phyloP scores from a whole-genome alignment of 2,888 invertebrate species.

The Cotesia congregata region DNA sequence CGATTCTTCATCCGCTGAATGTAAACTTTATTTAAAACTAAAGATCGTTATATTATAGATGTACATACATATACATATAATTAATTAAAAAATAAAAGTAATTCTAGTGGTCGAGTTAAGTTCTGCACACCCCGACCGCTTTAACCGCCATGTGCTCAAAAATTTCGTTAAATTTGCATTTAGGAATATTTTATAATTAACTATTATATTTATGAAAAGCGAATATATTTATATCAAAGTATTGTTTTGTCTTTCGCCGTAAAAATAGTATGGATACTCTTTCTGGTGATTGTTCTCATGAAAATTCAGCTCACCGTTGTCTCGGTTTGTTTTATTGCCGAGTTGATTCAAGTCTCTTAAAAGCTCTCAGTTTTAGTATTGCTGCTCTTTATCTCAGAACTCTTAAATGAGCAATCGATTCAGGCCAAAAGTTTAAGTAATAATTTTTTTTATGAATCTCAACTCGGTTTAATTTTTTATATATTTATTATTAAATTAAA shows the following conservation, averaged over 20 bases:
- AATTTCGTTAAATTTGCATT: not conserved
- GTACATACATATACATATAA: not conserved
- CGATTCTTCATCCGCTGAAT: not conserved
- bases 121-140: not conserved
- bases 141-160: too few relatives aligned
- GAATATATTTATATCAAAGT: too few relatives aligned
- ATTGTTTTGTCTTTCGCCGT: too few relatives aligned
- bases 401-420: not conserved
- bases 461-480: not conserved
- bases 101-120: not conserved
- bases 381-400: not conserved
- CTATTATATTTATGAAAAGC: too few relatives aligned
- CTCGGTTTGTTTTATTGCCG: too few relatives aligned
- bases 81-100: not conserved
- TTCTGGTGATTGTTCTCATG: too few relatives aligned
- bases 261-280: too few relatives aligned
- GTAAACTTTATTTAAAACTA: not conserved
- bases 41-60: not conserved
- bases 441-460: not conserved
- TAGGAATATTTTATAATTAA: not conserved
- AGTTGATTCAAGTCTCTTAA: too few relatives aligned
- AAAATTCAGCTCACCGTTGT: too few relatives aligned
- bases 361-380: not conserved
- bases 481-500: not conserved
- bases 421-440: not conserved